Percentiles rank a stretch among this genome's conserved stretches.
Conservation (phyloP, 2,113 vertebrate genomes). For the Chloroceryle aenea region DNA sequence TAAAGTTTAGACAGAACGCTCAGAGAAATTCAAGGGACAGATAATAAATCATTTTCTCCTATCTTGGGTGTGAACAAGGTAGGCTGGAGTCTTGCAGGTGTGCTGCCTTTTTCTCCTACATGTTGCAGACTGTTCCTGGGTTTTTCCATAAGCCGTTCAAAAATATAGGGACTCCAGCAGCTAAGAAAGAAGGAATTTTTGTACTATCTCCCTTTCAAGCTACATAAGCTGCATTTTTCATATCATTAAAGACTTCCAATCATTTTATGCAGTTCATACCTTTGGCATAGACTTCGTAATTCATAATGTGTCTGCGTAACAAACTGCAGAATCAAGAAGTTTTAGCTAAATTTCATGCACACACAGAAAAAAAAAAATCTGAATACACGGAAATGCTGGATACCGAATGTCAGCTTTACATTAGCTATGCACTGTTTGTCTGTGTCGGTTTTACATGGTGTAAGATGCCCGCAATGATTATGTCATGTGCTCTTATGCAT, state of each 20-base stretch:
- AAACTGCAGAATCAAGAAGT: not conserved
- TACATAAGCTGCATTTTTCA: not conserved
- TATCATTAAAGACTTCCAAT: not conserved
- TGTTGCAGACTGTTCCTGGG: not conserved
- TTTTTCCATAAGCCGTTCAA: not conserved
- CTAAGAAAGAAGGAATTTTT: not conserved
- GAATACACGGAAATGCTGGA: not conserved
- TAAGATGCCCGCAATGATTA: not conserved
- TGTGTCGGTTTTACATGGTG: not conserved
- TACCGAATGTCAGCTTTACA: not conserved
- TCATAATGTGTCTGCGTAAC: not conserved
- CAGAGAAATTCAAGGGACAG: slow-evolving; percentile 77
- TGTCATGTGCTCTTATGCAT: not conserved
- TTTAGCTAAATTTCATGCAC: slow-evolving; percentile 10
- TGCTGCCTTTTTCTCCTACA: not conserved
- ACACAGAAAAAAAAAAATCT: not conserved
- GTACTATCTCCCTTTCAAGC: not conserved
- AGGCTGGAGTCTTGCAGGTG: slow-evolving; percentile 55
- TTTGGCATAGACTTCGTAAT: not conserved
- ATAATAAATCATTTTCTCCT: slow-evolving; percentile 77
- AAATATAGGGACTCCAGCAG: not conserved
- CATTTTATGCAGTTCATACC: not conserved
- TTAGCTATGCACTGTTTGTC: not conserved
- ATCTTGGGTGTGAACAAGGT: slow-evolving; percentile 70
- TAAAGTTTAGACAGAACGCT: slow-evolving; percentile 81